phyloP scores from a whole-genome alignment of 2,113 vertebrate genomes.

The Micromys minutus region DNA sequence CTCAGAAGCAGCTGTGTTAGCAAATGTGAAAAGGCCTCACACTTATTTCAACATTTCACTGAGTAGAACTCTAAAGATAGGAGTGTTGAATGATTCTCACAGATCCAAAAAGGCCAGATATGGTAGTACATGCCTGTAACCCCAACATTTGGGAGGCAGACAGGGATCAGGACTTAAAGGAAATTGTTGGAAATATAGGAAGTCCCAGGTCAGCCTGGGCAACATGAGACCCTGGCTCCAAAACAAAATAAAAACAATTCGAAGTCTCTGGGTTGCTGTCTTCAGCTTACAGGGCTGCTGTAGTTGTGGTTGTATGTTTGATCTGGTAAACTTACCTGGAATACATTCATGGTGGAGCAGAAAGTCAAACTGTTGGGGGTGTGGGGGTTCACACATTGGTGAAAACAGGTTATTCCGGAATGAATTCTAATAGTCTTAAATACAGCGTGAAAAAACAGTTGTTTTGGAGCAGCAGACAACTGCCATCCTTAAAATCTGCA shows the following conservation, averaged over 20 bases:
- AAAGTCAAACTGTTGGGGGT: background rate
- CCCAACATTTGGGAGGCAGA: background rate
- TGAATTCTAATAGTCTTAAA: background rate
- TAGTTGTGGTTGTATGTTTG: background rate
- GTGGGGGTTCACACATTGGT: background rate
- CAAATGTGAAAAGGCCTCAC: background rate
- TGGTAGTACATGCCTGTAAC: background rate
- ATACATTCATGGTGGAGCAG: background rate
- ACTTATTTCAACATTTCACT: constrained; percentile 19
- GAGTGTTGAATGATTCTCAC: background rate
- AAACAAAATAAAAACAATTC: background rate
- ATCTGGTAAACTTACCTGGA: constrained; percentile 1
- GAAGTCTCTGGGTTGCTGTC: background rate
- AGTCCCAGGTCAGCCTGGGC: background rate
- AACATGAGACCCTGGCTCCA: background rate
- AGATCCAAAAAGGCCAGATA: background rate
- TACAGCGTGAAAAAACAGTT: background rate
- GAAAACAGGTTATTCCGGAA: background rate
- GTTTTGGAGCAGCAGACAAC: constrained; percentile 29
- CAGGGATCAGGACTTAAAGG: background rate
- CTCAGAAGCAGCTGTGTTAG: background rate
- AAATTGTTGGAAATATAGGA: background rate
- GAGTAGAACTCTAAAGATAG: background rate
- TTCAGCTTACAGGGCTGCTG: background rate
- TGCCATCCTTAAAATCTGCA: background rate